phyloP scores from a whole-genome alignment of 2,113 vertebrate species.

The Paedocypris sp. region DNA sequence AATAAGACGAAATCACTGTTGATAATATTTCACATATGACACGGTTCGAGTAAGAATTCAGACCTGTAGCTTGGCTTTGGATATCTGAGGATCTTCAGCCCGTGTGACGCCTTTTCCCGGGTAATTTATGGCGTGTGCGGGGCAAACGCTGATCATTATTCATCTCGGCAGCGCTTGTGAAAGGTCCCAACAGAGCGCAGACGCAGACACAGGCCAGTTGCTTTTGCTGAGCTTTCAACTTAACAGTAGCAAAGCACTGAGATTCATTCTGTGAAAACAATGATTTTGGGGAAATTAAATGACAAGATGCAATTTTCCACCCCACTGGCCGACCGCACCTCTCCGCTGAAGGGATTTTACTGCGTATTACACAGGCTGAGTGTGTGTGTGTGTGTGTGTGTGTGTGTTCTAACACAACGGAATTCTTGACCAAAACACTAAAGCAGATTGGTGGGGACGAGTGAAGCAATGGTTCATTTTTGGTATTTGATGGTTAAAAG shows the following conservation, averaged over 20 bases:
- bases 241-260: constrained; percentile 84
- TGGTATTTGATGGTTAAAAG: too few species aligned
- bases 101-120: constrained; percentile 13
- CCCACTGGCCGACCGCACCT: constrained; percentile 76
- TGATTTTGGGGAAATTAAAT: constrained; percentile 81
- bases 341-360: constrained; percentile 71
- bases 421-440: too few species aligned
- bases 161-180: constrained; percentile 41
- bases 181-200: constrained; percentile 46
- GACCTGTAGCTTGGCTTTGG: constrained; percentile 24
- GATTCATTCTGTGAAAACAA: constrained; percentile 94
- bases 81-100: constrained; percentile 28
- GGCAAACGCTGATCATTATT: constrained; percentile 47
- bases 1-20: too few species aligned
- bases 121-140: constrained; percentile 37
- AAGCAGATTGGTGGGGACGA: too few species aligned
- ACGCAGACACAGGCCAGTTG: constrained; percentile 51
- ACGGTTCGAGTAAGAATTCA: too few species aligned
- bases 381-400: constrained; percentile 3
- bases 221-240: constrained; percentile 89
- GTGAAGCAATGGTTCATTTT: too few species aligned
- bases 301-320: constrained; percentile 95
- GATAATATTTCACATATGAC: too few species aligned
- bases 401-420: neutral
- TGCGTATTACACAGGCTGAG: constrained; percentile 60